phyloP scores from a whole-genome alignment of 2,888 invertebrate genomes.

The Melanotus villosus region DNA sequence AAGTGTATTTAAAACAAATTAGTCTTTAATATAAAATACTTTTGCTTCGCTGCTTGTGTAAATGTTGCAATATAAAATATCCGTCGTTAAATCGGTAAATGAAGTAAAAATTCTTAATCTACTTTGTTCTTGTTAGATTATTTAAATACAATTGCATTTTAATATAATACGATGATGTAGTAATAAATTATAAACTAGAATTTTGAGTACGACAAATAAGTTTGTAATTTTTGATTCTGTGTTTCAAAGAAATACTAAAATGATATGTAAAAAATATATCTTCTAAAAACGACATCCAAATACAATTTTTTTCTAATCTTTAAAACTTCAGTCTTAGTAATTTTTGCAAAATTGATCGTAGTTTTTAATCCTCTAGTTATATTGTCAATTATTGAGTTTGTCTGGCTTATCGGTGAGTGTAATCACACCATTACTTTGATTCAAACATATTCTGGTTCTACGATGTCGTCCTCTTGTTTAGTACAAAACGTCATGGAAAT shows the following conservation, averaged over 20 bases:
- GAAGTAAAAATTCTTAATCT: no score
- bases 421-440: background rate
- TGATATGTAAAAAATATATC: slow-evolving; percentile 39
- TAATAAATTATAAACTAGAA: no score
- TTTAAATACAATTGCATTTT: no score
- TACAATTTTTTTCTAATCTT: slow-evolving; percentile 8
- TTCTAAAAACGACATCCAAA: slow-evolving; percentile 15
- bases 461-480: slow-evolving; percentile 49
- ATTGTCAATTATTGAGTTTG: slow-evolving; percentile 5
- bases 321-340: slow-evolving; percentile 33
- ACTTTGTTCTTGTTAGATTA: no score
- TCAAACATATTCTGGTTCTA: slow-evolving; percentile 10
- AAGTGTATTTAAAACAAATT: background rate
- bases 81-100: no score
- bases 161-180: no score
- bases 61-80: no score
- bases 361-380: no score
- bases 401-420: background rate
- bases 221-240: no score
- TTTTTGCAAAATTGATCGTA: background rate
- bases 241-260: background rate
- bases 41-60: no score
- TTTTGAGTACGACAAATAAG: no score
- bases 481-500: slow-evolving; percentile 65
- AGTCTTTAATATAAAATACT: slow-evolving; percentile 1